Evolutionary conservation across 2,888 invertebrate species (phyloP).

Genomic region (Steinernema hermaphroditum): DNA sequence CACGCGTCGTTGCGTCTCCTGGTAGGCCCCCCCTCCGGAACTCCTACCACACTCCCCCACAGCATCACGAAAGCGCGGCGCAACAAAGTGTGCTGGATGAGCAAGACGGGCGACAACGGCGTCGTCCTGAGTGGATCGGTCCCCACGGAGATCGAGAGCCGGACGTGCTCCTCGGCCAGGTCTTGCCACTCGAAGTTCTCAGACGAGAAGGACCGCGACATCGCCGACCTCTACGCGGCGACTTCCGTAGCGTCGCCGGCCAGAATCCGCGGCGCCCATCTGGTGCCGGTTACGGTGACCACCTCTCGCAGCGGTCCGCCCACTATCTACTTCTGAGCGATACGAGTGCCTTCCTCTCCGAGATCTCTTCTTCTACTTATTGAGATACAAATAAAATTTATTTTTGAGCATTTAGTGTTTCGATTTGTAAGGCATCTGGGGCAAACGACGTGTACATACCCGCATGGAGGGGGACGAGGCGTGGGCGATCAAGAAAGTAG

Average conservation of each 20-base stretch:
- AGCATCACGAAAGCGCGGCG: conserved; percentile 32
- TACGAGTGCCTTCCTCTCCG: conserved; percentile 22
- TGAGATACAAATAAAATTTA: conserved; percentile 8
- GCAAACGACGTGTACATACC: conserved; percentile 18
- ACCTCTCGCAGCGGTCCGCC: conserved; percentile 51
- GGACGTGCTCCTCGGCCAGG: conserved; percentile 18
- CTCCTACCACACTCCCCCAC: background rate
- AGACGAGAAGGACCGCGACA: conserved; percentile 17
- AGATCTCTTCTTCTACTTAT: background rate
- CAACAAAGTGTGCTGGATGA: conserved; percentile 53
- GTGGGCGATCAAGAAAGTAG: background rate
- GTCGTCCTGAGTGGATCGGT: conserved; percentile 50
- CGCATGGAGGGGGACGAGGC: background rate
- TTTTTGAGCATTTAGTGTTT: conserved; percentile 17
- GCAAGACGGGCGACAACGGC: conserved; percentile 49
- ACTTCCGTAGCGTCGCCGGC: conserved; percentile 29
- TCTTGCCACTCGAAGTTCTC: background rate
- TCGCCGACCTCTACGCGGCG: conserved; percentile 4
- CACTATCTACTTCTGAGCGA: conserved; percentile 53
- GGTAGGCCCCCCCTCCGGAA: background rate
- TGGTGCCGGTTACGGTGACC: conserved; percentile 55
- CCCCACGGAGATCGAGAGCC: conserved; percentile 38
- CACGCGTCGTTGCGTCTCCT: background rate
- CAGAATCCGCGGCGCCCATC: conserved; percentile 42
- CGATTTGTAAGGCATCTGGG: conserved; percentile 3